Evolutionary conservation across 2,888 invertebrate genomes (phyloP), one percentile per base, ranked within the genome.

Genomic region (Acheta domesticus): DNA sequence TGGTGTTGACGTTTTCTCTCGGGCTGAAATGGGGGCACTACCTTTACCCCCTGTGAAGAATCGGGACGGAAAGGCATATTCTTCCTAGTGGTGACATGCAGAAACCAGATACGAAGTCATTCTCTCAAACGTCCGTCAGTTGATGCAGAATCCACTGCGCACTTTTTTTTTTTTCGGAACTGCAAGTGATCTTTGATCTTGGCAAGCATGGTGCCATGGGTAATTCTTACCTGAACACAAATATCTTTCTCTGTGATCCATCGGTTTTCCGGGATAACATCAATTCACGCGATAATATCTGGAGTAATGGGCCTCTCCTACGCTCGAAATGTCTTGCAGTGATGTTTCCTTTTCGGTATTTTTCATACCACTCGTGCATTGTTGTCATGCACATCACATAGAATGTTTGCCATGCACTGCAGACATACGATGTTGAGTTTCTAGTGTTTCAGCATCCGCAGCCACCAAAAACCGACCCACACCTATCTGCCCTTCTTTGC

Each of bases 341-440:
- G 62, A 14, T 62, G 62, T 16, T 5, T n/a, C 14, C 62, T 62
- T 62, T 1, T 16, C 16, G 62, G 62, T 19, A 62, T 11, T 4
- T 62, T 16, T n/a, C n/a, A 62, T 75, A 20, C 23, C 75, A 20
- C 23, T 75, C 75, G 75, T 12, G 11, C 75, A 23, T 11, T n/a
- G 1, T 75, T 1, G 75, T 75, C 75, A 4, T 23, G 1, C 12
- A 75, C 75, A 21, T 75, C n/a, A n/a, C n/a, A 23, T 14, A 62
- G 16, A 8, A 8, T n/a, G n/a, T 62, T 62, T 16, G 3, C 1
- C 75, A 75, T 11, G 1, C 12, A 75, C 75, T 21, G 21, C 75
- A 75, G 75, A 23, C 21, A 75, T 75, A 14, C 75, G 21, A 75
- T 23, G 75, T 11, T 75, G 75, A 75, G 11, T 75, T 75, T 23